Conservation (phyloP, 2,797 vertebrate genomes). For the Lithobates sylvaticus region DNA sequence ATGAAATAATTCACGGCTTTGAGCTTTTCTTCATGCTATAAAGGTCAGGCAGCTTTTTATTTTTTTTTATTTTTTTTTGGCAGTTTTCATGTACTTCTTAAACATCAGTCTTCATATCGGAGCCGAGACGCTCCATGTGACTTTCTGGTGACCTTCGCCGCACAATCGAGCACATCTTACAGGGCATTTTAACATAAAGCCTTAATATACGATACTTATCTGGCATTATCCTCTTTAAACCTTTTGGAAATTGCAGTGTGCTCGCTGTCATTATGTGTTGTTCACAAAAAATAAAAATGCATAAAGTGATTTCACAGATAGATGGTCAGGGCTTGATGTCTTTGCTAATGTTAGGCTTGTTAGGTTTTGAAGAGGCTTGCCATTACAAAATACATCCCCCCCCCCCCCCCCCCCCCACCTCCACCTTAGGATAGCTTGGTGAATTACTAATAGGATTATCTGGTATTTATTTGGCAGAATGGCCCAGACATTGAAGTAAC, state of each 20-base stretch:
- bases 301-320: neutral
- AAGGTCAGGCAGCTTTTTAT: neutral
- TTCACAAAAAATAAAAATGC: neutral
- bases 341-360: no score
- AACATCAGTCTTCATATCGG: neutral
- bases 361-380: no score
- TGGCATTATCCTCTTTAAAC: slow-evolving; percentile 36
- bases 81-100: neutral
- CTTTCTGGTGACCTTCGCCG: slow-evolving; percentile 33
- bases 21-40: slow-evolving; percentile 16
- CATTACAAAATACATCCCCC: no score
- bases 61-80: neutral
- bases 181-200: slow-evolving; percentile 26
- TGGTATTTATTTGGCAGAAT: no score
- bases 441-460: no score
- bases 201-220: slow-evolving; percentile 40
- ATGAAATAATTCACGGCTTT: slow-evolving; percentile 31
- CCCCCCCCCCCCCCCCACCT: no score
- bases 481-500: no score
- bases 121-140: neutral
- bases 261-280: slow-evolving; percentile 6
- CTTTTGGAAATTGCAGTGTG: slow-evolving; percentile 16
- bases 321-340: neutral
- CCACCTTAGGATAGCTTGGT: no score
- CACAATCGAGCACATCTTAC: slow-evolving; percentile 15